These are phyloP conservation scores for Tiaroga cobitis DNA, from an alignment of 2,797 vertebrate genomes.

Conservation along the genomic window DNA sequence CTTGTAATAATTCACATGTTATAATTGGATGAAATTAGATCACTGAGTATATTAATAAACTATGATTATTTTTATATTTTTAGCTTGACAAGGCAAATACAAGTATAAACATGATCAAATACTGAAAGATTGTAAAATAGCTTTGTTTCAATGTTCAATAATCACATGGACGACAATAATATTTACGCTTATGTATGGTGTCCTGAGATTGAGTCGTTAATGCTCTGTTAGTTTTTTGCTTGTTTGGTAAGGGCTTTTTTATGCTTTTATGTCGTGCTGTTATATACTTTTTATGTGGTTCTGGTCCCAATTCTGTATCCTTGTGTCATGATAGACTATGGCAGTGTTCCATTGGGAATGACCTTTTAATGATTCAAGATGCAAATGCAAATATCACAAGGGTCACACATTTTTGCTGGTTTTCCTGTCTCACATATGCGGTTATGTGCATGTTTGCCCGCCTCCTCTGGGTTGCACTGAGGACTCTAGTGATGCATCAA, in stretches of 20 bases:
- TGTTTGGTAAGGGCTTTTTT: neutral
- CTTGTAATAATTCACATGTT: neutral
- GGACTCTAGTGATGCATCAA: constrained; percentile 57
- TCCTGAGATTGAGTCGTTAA: neutral
- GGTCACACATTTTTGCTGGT: constrained; percentile 30
- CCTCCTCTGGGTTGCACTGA: constrained; percentile 23
- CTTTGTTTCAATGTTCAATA: neutral
- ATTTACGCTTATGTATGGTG: neutral
- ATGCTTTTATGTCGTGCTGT: neutral
- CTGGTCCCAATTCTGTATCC: neutral
- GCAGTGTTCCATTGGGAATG: neutral
- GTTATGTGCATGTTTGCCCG: constrained; percentile 23
- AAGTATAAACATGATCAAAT: neutral
- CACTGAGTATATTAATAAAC: neutral
- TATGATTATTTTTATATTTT: neutral
- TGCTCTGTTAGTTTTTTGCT: neutral
- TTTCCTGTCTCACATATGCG: neutral
- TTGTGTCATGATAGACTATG: constrained; percentile 1
- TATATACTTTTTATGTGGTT: neutral
- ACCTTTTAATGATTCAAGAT: constrained; percentile 11
- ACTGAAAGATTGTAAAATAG: neutral
- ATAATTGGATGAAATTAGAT: neutral
- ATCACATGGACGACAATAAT: no score
- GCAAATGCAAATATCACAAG: constrained; percentile 26
- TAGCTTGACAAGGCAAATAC: no score